Conservation (phyloP, 2,797 vertebrate species). For the Astyanax mexicanus region DNA sequence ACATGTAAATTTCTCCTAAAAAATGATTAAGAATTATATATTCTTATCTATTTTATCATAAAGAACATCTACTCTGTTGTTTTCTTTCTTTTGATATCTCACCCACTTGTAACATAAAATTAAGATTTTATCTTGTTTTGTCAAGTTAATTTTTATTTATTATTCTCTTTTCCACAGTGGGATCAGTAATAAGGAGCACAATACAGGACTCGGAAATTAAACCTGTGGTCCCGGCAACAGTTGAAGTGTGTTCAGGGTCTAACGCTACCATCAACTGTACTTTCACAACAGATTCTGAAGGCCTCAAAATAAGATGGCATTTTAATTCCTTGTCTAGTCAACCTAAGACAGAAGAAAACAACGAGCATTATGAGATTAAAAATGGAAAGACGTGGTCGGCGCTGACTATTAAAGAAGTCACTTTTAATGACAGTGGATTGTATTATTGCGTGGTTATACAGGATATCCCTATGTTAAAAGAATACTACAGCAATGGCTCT, state of each 20-base stretch:
- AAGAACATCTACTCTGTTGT: no score
- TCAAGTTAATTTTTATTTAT: neutral
- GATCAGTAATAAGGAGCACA: neutral
- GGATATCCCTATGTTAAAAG: neutral
- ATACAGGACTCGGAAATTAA: neutral
- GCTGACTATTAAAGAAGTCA: constrained; percentile 7
- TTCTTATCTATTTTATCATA: no score
- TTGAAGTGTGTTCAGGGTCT: neutral
- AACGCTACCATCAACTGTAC: constrained; percentile 27
- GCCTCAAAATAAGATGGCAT: neutral
- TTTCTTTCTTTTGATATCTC: no score
- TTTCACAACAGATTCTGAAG: neutral
- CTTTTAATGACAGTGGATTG: constrained; percentile 25
- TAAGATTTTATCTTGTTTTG: no score
- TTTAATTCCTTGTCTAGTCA: neutral
- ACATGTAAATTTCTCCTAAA: no score
- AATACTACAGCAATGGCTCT: neutral
- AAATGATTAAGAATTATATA: no score
- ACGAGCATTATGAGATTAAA: neutral
- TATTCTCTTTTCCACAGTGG: constrained; percentile 7
- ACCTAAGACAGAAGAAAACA: no score
- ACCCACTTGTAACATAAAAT: no score
- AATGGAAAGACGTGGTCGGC: neutral
- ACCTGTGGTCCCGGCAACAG: neutral
- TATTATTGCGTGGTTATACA: constrained; percentile 39